A percentile compares a stretch with the other conserved stretches of the same genome.
phyloP scores from a whole-genome alignment of 2,113 vertebrate genomes.

The Tychaedon coryphoeus region DNA sequence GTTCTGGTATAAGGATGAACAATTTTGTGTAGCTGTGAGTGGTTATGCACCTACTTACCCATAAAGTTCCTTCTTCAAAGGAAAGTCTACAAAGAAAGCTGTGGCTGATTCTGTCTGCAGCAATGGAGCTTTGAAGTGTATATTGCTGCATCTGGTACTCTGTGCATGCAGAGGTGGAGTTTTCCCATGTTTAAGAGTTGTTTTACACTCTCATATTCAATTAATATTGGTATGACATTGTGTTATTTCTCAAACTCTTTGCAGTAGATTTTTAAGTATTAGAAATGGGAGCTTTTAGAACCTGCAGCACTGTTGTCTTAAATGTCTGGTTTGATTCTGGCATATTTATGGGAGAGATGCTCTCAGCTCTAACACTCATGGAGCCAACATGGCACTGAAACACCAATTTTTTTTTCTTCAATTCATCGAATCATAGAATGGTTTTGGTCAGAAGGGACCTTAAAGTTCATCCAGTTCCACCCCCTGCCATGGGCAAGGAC shows the following conservation, averaged over 20 bases:
- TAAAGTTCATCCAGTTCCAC: neutral
- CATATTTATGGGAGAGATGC: neutral
- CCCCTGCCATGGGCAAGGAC: neutral
- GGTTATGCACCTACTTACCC: neutral
- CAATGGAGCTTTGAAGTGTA: neutral
- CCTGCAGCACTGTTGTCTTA: neutral
- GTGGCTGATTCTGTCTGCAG: neutral
- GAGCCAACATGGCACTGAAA: neutral
- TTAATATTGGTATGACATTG: neutral
- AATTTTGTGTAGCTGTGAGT: neutral
- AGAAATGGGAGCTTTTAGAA: neutral
- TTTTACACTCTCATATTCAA: neutral
- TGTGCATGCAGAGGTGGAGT: neutral
- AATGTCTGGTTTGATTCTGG: neutral
- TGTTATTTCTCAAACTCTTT: neutral
- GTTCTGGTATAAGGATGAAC: neutral
- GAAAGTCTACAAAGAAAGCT: neutral
- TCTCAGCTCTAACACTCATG: neutral
- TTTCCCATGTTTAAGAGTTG: neutral
- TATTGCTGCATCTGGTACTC: neutral
- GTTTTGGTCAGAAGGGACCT: neutral
- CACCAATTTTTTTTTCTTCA: neutral
- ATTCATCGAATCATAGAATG: neutral
- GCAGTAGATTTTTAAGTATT: neutral
- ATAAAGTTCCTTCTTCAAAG: slow-evolving; percentile 1